These are phyloP conservation scores for Sanderia malayensis DNA, from an alignment of 30 jellyfish, hydroid and myxozoan species.

Conservation along the genomic window DNA sequence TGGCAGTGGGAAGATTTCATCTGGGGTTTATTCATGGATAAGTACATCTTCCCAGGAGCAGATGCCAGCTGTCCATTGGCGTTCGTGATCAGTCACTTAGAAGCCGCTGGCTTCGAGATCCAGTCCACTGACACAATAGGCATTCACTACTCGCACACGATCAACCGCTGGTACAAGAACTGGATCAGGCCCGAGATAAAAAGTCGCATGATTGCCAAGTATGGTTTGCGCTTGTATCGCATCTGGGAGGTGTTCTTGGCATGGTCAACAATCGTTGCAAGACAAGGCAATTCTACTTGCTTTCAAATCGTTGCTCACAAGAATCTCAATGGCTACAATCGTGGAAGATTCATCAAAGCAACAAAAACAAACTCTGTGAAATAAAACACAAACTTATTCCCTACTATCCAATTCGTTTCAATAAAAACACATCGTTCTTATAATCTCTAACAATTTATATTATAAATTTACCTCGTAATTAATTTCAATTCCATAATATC, in stretches of 20 bases:
- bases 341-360: conserved; percentile 54
- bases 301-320: conserved; percentile 84
- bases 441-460: no score
- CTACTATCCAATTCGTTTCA: no score
- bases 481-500: no score
- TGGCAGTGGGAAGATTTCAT: conserved; percentile 97
- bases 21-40: conserved; percentile 95
- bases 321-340: conserved; percentile 62
- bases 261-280: conserved; percentile 90
- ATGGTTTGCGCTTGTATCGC: conserved; percentile 82
- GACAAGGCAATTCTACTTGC: conserved; percentile 97
- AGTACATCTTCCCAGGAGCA: conserved; percentile 96
- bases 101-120: conserved; percentile 91
- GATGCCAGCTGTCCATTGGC: conserved; percentile 94
- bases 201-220: conserved; percentile 49
- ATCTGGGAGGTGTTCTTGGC: conserved; percentile 92
- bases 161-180: conserved; percentile 76
- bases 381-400: no score
- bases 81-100: conserved; percentile 78
- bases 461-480: no score
- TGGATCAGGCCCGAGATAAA: conserved; percentile 71
- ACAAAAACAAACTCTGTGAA: conserved; percentile 30
- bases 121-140: conserved; percentile 86
- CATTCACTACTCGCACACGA: conserved; percentile 89
- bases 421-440: no score